phyloP scores from a whole-genome alignment of 1,140 invertebrate species.

The Achroia grisella region DNA sequence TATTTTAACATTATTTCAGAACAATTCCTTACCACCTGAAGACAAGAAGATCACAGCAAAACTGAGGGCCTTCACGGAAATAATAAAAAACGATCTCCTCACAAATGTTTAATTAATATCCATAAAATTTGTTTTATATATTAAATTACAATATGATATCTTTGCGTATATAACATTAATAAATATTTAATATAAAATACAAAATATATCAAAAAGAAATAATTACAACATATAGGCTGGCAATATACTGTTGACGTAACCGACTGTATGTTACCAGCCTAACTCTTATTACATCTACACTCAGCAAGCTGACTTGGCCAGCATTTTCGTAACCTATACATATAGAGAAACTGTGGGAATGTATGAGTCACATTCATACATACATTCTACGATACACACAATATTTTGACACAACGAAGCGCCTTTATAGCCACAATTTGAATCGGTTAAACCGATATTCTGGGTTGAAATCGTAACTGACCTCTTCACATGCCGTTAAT shows the following conservation, averaged over 20 bases:
- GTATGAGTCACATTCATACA: too few relatives aligned
- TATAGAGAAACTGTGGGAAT: too few relatives aligned
- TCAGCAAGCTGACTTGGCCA: too few relatives aligned
- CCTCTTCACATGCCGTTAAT: too few relatives aligned
- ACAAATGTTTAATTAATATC: conserved; percentile 44
- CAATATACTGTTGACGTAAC: not conserved
- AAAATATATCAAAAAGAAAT: conserved; percentile 28
- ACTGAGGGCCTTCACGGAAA: conserved; percentile 31
- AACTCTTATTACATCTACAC: too few relatives aligned
- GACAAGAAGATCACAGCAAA: conserved; percentile 42
- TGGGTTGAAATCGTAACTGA: too few relatives aligned
- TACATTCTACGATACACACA: too few relatives aligned
- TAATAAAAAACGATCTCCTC: conserved; percentile 43
- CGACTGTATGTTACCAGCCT: too few relatives aligned
- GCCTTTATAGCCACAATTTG: too few relatives aligned
- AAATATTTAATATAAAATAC: conserved; percentile 31
- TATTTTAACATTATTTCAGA: conserved; percentile 38
- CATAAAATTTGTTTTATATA: conserved; percentile 26
- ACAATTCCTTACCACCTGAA: conserved; percentile 37
- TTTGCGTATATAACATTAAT: conserved; percentile 21
- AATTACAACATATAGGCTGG: not conserved
- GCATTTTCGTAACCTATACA: too few relatives aligned
- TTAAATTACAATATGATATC: conserved; percentile 17
- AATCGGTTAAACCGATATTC: too few relatives aligned
- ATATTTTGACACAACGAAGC: too few relatives aligned